Evolutionary conservation across 2,888 invertebrate genomes (phyloP).

Genomic region (Petrophora chlorosata): DNA sequence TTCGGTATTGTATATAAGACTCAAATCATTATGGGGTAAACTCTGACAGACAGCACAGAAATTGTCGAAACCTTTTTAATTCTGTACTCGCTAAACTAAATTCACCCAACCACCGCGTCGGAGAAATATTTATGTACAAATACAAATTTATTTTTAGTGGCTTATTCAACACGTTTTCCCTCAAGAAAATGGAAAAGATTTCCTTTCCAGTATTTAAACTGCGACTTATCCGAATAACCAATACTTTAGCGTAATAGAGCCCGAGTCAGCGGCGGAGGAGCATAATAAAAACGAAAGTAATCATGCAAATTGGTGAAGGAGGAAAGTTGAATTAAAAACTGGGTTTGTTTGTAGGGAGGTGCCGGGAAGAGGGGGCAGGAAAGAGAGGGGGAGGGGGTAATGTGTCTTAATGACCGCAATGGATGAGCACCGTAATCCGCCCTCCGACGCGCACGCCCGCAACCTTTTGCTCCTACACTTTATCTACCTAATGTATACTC

Average conservation of each 20-base stretch:
- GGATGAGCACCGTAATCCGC: constrained; percentile 77
- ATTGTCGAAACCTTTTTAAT: too few relatives aligned
- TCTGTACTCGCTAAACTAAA: too few relatives aligned
- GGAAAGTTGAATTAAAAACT: constrained; percentile 83
- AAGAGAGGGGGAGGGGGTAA: constrained; percentile 57
- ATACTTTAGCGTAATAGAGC: constrained; percentile 55
- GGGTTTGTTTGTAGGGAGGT: constrained; percentile 53
- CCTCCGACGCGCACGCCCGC: constrained; percentile 55
- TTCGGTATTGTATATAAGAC: too few relatives aligned
- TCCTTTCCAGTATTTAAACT: constrained; percentile 38
- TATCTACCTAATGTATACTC: constrained; percentile 51
- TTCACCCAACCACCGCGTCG: constrained; percentile 6
- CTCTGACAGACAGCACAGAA: too few relatives aligned
- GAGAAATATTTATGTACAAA: constrained; percentile 20
- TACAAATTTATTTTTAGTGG: constrained; percentile 18
- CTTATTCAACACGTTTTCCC: constrained; percentile 29
- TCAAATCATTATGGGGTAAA: too few relatives aligned
- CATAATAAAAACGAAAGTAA: constrained; percentile 83
- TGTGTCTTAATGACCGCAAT: constrained; percentile 83
- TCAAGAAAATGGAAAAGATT: constrained; percentile 35
- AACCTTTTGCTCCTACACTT: constrained; percentile 66
- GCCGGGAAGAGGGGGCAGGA: constrained; percentile 32
- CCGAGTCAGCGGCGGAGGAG: constrained; percentile 54
- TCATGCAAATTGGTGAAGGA: constrained; percentile 82
- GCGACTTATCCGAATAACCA: constrained; percentile 53